phyloP scores from a whole-genome alignment of 2,888 invertebrate genomes.

The Apodemia mormo region DNA sequence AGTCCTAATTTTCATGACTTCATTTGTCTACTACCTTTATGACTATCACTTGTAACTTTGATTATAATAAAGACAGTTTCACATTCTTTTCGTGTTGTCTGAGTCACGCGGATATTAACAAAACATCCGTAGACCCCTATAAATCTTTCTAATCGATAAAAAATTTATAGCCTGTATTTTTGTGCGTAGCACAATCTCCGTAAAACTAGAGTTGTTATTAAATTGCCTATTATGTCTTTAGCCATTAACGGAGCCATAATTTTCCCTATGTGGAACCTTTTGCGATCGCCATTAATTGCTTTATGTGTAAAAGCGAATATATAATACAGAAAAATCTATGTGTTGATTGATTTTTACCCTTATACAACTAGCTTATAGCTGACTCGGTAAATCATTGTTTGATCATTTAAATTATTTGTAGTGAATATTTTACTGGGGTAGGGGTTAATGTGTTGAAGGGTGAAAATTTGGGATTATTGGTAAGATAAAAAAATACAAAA shows the following conservation, averaged over 20 bases:
- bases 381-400: too few species aligned
- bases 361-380: too few species aligned
- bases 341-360: too few species aligned
- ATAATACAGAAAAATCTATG: neutral
- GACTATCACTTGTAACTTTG: neutral
- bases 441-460: too few species aligned
- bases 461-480: too few species aligned
- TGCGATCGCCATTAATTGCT: neutral
- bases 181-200: neutral
- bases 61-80: neutral
- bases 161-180: conserved; percentile 4
- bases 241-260: conserved; percentile 2
- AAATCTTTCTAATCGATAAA: conserved; percentile 1
- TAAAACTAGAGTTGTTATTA: conserved; percentile 10
- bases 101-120: neutral
- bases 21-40: too few species aligned
- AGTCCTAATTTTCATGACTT: neutral
- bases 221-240: conserved; percentile 13
- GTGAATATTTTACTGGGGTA: too few species aligned
- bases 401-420: too few species aligned
- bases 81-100: neutral
- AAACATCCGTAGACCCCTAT: neutral
- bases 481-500: too few species aligned
- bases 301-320: neutral
- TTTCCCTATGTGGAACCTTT: neutral